A percentile compares a stretch with the other conserved stretches of the same genome.
Conservation (phyloP, 1,140 invertebrate species). For the Lineus longissimus region DNA sequence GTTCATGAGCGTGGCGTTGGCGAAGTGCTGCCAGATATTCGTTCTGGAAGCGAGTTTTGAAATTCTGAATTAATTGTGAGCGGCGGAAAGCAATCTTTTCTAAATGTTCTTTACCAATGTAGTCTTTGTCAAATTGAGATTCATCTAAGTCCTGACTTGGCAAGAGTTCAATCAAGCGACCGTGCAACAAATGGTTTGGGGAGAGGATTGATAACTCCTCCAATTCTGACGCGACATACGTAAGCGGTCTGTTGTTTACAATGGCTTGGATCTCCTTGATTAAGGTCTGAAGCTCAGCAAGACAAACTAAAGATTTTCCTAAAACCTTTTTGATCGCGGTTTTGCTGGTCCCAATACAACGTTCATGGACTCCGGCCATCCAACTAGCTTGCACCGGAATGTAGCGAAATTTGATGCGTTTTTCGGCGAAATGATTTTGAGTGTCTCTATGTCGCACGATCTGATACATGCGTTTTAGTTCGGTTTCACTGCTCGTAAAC, state of each 20-base stretch:
- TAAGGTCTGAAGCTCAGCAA: neutral
- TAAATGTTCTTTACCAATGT: too few species aligned
- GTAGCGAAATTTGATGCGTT: neutral
- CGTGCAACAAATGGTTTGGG: neutral
- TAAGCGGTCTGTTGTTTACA: conserved; percentile 1
- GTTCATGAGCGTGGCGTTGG: too few species aligned
- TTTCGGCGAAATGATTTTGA: neutral
- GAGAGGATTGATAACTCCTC: neutral
- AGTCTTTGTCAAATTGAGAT: too few species aligned
- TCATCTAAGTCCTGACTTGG: too few species aligned
- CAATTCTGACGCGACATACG: neutral
- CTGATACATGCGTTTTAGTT: neutral
- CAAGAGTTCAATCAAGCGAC: neutral
- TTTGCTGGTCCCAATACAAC: neutral
- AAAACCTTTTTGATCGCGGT: conserved; percentile 4
- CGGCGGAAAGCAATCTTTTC: too few species aligned
- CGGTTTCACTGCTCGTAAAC: neutral
- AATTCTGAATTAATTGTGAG: too few species aligned
- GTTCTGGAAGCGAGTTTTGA: too few species aligned
- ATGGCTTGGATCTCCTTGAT: conserved; percentile 5
- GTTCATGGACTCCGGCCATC: conserved; percentile 3
- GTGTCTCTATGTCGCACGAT: neutral
- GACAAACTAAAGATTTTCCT: neutral
- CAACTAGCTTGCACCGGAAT: neutral
- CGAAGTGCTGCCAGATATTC: too few species aligned